phyloP scores from a whole-genome alignment of 2,888 invertebrate species.

The Empis livida region DNA sequence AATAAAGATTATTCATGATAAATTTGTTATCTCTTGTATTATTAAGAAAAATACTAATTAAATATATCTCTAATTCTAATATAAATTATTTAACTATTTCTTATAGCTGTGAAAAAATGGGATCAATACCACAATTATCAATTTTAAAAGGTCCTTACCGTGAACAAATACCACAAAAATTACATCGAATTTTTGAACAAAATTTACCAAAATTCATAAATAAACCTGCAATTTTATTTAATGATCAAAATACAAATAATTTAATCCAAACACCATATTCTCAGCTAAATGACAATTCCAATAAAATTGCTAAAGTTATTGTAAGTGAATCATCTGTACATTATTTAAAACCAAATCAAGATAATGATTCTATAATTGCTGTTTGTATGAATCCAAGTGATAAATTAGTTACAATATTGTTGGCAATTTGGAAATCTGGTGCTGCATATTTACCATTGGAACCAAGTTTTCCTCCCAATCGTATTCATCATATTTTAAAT shows the following conservation, averaged over 20 bases:
- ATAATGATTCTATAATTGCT: conserved; percentile 61
- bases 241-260: conserved; percentile 32
- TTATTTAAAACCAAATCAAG: conserved; percentile 39
- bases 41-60: too few species aligned
- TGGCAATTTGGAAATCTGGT: conserved; percentile 69
- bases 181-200: conserved; percentile 45
- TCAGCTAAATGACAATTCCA: conserved; percentile 36
- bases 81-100: too few species aligned
- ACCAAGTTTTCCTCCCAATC: conserved; percentile 51
- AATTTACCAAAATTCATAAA: conserved; percentile 41
- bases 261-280: conserved; percentile 24
- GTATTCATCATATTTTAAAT: conserved; percentile 61
- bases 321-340: conserved; percentile 24
- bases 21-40: too few species aligned
- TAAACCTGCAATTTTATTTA: conserved; percentile 47
- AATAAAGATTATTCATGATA: too few species aligned
- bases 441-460: conserved; percentile 78
- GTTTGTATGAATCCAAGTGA: conserved; percentile 70
- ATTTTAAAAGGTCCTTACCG: conserved; percentile 50
- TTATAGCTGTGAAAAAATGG: conserved; percentile 41
- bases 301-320: conserved; percentile 36
- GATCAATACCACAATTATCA: conserved; percentile 60
- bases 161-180: conserved; percentile 38
- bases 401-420: conserved; percentile 48
- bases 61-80: too few species aligned